These are phyloP conservation scores for Ypsolopha scabrella DNA, from an alignment of 2,888 invertebrate species.

Conservation along the genomic window DNA sequence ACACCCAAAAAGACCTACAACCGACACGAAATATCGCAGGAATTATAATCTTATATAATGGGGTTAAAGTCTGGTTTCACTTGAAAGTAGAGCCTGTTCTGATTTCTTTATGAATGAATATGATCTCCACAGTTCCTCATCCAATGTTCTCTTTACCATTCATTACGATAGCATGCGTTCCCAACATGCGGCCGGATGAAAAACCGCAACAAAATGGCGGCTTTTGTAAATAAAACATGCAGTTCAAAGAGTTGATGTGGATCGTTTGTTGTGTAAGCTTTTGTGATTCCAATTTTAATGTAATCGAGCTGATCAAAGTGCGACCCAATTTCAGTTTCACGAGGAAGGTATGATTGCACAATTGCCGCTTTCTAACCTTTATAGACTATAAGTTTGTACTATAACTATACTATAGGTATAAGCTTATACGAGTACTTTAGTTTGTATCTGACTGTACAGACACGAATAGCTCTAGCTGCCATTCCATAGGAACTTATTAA, in stretches of 20 bases:
- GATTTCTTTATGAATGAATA: conserved; percentile 20
- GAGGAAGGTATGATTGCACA: too few relatives aligned
- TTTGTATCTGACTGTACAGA: too few relatives aligned
- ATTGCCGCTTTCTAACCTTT: too few relatives aligned
- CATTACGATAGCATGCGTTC: conserved; percentile 4
- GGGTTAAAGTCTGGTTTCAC: neutral
- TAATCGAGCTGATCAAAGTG: too few relatives aligned
- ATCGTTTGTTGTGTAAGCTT: neutral
- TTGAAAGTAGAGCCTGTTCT: neutral
- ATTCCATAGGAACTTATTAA: too few relatives aligned
- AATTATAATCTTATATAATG: neutral
- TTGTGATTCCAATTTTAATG: neutral
- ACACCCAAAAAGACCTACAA: conserved; percentile 1
- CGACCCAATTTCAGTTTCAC: too few relatives aligned
- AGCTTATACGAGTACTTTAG: too few relatives aligned
- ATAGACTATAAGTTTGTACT: too few relatives aligned
- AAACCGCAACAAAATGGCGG: conserved; percentile 1
- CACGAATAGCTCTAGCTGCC: too few relatives aligned
- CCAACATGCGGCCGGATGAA: conserved; percentile 1
- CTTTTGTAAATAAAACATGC: neutral
- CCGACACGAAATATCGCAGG: neutral
- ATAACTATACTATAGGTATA: too few relatives aligned
- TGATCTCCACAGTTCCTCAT: conserved; percentile 11
- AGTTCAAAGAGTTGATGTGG: neutral
- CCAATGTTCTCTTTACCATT: conserved; percentile 8